Evolutionary conservation across 2,113 vertebrate species (phyloP), one percentile per base, ranked within the genome.

Genomic region (Tenrec ecaudatus): DNA sequence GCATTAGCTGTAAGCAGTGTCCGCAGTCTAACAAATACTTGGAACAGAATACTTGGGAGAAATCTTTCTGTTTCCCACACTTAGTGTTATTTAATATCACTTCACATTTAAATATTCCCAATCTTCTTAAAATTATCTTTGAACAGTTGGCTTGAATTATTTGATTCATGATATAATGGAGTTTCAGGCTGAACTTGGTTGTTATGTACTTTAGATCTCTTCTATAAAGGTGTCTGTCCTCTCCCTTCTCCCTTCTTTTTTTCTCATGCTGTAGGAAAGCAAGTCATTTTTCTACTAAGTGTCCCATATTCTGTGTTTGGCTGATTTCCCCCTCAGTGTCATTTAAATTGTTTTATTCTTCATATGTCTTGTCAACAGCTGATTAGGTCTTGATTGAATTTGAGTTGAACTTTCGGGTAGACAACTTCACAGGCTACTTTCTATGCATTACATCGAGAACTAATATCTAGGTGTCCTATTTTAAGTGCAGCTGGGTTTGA

Each of bases 401-500:
- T 88, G 14, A n/a, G 40, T 80, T 66, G 84, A 82, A 82, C 90
- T 89, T 90, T 89, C 31, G 17, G 20, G 6, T 88, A 82, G 71
- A 31, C 66, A 40, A 71, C 6, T 86, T 92, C 36, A 17, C 25
- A 90, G 62, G 22, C 71, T 85, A n/a, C n/a, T 88, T 85, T 90
- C n/a, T 82, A 64, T 53, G 47, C 47, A 53, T 53, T 53, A 53
- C 47, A 10, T 53, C 47, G 12, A 66, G 9, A 78, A 10, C 25
- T 86, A 78, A 60, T 68, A 60, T 66, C 29, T 88, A 22, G 17
- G 76, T 81, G 17, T 79, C 5, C 2, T 62, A 29, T 23, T 69
- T 79, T 69, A 94, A 69, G 36, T 47, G n/a, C 33, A 68, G 47
- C 76, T 92, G 5, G 73, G 47, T 89, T 93, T 86, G 53, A 73